phyloP scores from a whole-genome alignment of 1,140 invertebrate species.

The Babylonia areolata region DNA sequence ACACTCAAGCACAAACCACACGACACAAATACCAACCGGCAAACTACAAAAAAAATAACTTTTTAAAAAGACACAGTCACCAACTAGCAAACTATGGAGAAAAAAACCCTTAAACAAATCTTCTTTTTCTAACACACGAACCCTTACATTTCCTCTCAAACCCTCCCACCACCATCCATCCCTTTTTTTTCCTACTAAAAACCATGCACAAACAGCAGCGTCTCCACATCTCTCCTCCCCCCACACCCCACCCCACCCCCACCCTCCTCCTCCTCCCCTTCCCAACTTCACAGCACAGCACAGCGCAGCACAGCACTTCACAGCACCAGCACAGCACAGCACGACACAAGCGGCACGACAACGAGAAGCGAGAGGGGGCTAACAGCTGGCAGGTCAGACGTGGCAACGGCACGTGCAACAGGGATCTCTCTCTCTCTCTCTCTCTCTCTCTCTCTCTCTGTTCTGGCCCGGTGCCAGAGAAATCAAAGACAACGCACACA shows the following conservation, averaged over 20 bases:
- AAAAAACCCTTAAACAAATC: too few relatives aligned
- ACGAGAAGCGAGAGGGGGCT: not conserved
- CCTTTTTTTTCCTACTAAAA: too few relatives aligned
- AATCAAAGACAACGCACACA: constrained; percentile 23
- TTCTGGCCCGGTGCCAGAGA: constrained; percentile 22
- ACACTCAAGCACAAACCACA: too few relatives aligned
- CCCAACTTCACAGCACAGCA: not conserved
- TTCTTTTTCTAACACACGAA: too few relatives aligned
- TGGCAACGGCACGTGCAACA: not conserved
- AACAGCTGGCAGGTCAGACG: constrained; percentile 13
- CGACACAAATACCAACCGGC: too few relatives aligned
- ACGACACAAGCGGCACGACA: constrained; percentile 5
- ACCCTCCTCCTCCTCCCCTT: not conserved
- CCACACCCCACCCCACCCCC: not conserved
- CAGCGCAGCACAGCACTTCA: not conserved
- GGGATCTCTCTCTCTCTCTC: not conserved
- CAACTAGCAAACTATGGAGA: too few relatives aligned
- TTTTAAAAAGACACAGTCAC: too few relatives aligned
- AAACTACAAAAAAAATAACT: not conserved
- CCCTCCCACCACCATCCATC: too few relatives aligned
- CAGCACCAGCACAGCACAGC: not conserved
- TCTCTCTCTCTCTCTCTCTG: too few relatives aligned
- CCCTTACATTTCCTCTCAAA: too few relatives aligned
- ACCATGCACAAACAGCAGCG: not conserved
- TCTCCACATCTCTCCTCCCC: not conserved